Conservation (phyloP, 2,113 vertebrate genomes). For the Mesocricetus auratus region DNA sequence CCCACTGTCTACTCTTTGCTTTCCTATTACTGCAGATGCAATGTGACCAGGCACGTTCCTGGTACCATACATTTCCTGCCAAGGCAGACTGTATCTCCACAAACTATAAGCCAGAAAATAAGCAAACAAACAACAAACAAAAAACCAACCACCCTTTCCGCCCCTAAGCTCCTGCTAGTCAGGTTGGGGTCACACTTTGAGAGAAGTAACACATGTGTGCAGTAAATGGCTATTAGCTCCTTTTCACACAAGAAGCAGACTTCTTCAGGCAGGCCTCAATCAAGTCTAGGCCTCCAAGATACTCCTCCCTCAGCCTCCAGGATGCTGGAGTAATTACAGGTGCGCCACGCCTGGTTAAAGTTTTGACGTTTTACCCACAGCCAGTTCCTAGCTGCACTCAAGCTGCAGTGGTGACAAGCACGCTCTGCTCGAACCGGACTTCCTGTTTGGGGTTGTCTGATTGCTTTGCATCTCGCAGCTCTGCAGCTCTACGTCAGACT, state of each 20-base stretch:
- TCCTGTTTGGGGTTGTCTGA: conserved; percentile 49
- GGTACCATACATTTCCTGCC: background rate
- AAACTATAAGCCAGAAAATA: background rate
- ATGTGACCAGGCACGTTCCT: background rate
- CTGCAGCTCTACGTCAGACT: background rate
- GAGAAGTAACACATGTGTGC: background rate
- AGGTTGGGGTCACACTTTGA: background rate
- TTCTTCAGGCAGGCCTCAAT: conserved; percentile 8
- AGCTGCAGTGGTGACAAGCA: conserved; percentile 56
- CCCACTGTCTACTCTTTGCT: background rate
- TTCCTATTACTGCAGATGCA: background rate
- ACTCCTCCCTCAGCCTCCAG: background rate
- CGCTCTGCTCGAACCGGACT: conserved; percentile 70
- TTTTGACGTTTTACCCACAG: conserved; percentile 51
- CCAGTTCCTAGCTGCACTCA: conserved; percentile 51
- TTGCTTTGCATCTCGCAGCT: conserved; percentile 1
- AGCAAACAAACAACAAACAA: background rate
- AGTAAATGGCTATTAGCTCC: background rate
- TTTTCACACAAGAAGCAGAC: conserved; percentile 42
- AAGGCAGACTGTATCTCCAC: background rate
- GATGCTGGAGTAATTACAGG: background rate
- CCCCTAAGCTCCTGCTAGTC: background rate
- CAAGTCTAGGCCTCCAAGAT: background rate
- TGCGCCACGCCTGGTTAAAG: background rate
- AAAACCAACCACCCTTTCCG: background rate